Conservation (phyloP, 2,113 vertebrate species). For the Prionailurus viverrinus region DNA sequence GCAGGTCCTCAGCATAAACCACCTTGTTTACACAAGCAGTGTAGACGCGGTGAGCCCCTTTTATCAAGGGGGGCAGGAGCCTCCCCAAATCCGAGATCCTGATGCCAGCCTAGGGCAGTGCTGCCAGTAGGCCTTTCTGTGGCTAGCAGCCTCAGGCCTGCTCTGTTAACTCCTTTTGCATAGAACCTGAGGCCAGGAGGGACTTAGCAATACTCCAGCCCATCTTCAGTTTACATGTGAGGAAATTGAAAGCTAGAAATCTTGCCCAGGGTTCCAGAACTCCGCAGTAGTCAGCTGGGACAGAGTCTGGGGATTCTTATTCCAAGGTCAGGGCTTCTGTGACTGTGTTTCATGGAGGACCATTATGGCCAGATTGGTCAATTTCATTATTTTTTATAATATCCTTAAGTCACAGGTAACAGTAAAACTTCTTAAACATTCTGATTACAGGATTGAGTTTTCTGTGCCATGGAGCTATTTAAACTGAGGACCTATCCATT, state of each 20-base stretch:
- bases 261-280: background rate
- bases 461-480: background rate
- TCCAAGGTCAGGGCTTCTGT: background rate
- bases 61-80: background rate
- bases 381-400: background rate
- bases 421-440: background rate
- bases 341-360: background rate
- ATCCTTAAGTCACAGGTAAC: slow-evolving; percentile 1
- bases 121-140: background rate
- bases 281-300: background rate
- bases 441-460: slow-evolving; percentile 9
- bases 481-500: background rate
- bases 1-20: too few species aligned
- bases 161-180: background rate
- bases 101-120: background rate
- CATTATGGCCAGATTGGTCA: background rate
- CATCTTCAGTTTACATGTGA: background rate
- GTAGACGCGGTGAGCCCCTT: background rate
- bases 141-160: background rate
- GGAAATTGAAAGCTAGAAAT: background rate
- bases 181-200: background rate
- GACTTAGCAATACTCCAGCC: background rate
- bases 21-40: too few species aligned
- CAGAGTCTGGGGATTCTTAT: too few species aligned
- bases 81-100: background rate